Conservation (phyloP, 2,797 vertebrate species). For the Vireo griseus region DNA sequence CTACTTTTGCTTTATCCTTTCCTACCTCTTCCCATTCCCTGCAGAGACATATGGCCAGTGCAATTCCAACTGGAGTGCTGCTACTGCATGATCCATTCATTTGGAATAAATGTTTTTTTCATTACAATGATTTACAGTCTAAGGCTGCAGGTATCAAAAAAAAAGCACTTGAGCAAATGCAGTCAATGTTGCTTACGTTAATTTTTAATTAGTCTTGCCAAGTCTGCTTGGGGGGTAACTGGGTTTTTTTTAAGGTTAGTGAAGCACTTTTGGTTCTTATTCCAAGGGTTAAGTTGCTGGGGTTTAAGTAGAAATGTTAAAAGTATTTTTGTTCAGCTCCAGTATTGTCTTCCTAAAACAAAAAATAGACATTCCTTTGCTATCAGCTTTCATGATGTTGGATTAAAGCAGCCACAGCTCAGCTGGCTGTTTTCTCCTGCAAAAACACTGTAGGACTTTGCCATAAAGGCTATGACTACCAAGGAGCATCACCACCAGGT, state of each 20-base stretch:
- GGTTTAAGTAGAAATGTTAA: neutral
- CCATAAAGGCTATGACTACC: neutral
- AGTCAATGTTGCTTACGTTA: neutral
- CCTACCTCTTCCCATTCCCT: constrained; percentile 5
- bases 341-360: neutral
- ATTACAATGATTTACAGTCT: neutral
- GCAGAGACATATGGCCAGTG: neutral
- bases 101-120: neutral
- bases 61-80: neutral
- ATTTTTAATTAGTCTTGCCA: neutral
- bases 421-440: neutral
- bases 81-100: neutral
- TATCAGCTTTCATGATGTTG: neutral
- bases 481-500: neutral
- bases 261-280: neutral
- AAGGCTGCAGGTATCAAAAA: constrained; percentile 45
- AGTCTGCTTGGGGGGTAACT: neutral
- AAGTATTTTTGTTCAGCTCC: neutral
- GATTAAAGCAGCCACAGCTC: neutral
- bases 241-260: neutral
- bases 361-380: neutral
- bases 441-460: neutral
- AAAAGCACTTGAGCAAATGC: constrained; percentile 48
- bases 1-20: neutral
- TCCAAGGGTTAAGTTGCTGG: neutral